These are phyloP conservation scores for Formica selysi DNA, from an alignment of 1,140 invertebrate species.

Conservation along the genomic window DNA sequence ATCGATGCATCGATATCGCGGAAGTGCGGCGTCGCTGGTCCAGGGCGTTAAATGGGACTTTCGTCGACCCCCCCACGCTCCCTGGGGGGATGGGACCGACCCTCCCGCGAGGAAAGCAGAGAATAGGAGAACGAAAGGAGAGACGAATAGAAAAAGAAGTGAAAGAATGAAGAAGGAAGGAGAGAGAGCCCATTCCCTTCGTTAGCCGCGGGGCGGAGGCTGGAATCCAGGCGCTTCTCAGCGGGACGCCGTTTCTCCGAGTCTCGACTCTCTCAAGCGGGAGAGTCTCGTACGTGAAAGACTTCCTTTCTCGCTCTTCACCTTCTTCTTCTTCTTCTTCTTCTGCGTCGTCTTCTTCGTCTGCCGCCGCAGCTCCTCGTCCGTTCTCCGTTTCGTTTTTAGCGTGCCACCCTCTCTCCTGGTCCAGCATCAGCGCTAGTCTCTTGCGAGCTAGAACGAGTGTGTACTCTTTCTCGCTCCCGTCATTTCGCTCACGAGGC, in stretches of 20 bases:
- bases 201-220: slow-evolving; percentile 77
- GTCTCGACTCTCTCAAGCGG: slow-evolving; percentile 51
- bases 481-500: slow-evolving; percentile 6
- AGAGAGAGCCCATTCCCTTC: slow-evolving; percentile 67
- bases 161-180: slow-evolving; percentile 20
- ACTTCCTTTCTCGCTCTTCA: slow-evolving; percentile 53
- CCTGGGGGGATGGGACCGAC: not conserved
- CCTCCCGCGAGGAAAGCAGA: slow-evolving; percentile 27
- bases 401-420: slow-evolving; percentile 31
- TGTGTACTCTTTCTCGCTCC: not conserved
- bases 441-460: slow-evolving; percentile 42
- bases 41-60: slow-evolving; percentile 44
- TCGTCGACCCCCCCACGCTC: slow-evolving; percentile 5
- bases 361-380: slow-evolving; percentile 27
- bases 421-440: slow-evolving; percentile 16
- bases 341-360: slow-evolving; percentile 25
- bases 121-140: slow-evolving; percentile 5
- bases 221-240: slow-evolving; percentile 79
- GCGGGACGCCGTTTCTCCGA: slow-evolving; percentile 78
- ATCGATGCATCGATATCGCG: slow-evolving; percentile 57
- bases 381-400: slow-evolving; percentile 53
- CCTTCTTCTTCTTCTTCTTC: slow-evolving; percentile 50
- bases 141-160: slow-evolving; percentile 46
- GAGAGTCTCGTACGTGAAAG: slow-evolving; percentile 70
- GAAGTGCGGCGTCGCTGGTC: slow-evolving; percentile 44